Conservation (phyloP, 2,888 invertebrate genomes). For the Volucella inanis region DNA sequence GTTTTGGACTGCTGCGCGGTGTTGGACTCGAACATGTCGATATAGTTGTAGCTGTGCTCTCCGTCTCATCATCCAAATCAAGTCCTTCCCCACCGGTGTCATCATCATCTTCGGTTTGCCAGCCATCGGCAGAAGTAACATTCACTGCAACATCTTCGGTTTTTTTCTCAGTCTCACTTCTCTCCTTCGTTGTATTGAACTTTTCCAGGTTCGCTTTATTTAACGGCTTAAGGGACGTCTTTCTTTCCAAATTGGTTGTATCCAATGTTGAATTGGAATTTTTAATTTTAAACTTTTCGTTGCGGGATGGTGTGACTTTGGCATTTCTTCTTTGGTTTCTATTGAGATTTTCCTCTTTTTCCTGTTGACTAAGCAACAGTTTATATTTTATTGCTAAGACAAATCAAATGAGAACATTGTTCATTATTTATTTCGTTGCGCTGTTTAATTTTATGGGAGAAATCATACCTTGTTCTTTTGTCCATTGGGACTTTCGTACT, state of each 20-base stretch:
- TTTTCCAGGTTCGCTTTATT: slow-evolving; percentile 65
- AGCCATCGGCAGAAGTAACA: slow-evolving; percentile 76
- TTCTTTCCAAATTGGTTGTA: slow-evolving; percentile 43
- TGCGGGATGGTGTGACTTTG: slow-evolving; percentile 60
- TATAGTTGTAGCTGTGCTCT: slow-evolving; percentile 78
- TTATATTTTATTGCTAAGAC: slow-evolving; percentile 77
- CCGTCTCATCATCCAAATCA: slow-evolving; percentile 75
- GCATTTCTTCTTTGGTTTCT: slow-evolving; percentile 64
- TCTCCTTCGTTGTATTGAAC: slow-evolving; percentile 75
- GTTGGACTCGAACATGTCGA: slow-evolving; percentile 80
- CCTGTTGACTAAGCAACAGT: slow-evolving; percentile 76
- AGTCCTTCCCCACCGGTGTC: slow-evolving; percentile 21
- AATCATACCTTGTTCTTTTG: slow-evolving; percentile 85
- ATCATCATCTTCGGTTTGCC: slow-evolving; percentile 80
- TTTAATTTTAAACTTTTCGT: slow-evolving; percentile 64
- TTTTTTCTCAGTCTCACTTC: slow-evolving; percentile 76
- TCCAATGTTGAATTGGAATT: slow-evolving; percentile 53
- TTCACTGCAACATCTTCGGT: slow-evolving; percentile 31
- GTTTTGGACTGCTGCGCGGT: slow-evolving; percentile 79
- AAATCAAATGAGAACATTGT: neutral
- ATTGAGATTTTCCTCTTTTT: slow-evolving; percentile 75
- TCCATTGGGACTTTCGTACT: slow-evolving; percentile 91
- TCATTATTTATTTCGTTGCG: neutral
- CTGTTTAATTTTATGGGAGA: neutral
- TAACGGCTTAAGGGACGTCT: slow-evolving; percentile 54